Percentiles rank a stretch among this genome's conserved stretches.
Evolutionary conservation across 2,888 invertebrate species (phyloP).

Genomic region (Caenorhabditis sp.): DNA sequence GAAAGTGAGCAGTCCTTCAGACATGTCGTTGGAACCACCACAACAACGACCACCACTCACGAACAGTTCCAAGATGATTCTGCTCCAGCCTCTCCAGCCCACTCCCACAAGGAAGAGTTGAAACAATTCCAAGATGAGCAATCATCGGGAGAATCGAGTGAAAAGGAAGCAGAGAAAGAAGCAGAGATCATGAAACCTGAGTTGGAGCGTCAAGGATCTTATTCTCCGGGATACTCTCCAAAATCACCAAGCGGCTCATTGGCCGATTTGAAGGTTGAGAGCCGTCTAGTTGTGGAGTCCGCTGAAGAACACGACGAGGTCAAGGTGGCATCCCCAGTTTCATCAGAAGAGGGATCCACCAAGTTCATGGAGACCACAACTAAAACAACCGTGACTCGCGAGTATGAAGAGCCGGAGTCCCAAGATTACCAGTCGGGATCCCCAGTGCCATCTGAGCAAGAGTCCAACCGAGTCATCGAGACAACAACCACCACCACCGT

Average conservation of each 20-base stretch:
- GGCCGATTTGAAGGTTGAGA: constrained; percentile 24
- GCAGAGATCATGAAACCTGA: constrained; percentile 1
- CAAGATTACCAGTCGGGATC: constrained; percentile 18
- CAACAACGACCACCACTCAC: constrained; percentile 17
- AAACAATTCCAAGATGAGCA: constrained; percentile 47
- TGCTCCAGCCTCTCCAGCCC: constrained; percentile 24
- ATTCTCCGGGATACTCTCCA: constrained; percentile 45
- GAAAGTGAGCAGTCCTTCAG: constrained; percentile 6
- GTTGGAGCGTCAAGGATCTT: constrained; percentile 43
- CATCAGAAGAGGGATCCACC: constrained; percentile 27
- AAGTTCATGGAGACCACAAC: constrained; percentile 51
- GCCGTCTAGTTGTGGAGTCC: neutral
- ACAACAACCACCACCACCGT: constrained; percentile 46
- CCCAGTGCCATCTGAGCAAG: constrained; percentile 44
- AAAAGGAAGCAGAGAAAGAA: neutral
- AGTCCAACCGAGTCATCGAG: constrained; percentile 20
- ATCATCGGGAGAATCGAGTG: constrained; percentile 2
- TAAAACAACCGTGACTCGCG: constrained; percentile 40
- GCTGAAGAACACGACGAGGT: constrained; percentile 19
- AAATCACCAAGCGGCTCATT: constrained; percentile 42
- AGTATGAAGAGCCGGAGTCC: constrained; percentile 14
- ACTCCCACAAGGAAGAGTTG: constrained; percentile 34
- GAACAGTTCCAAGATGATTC: constrained; percentile 19
- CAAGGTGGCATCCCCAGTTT: constrained; percentile 23
- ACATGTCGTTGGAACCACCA: constrained; percentile 38